Evolutionary conservation across 1,140 invertebrate species (phyloP), one percentile per base, ranked within the genome.

Genomic region (Drosophila parvula): DNA sequence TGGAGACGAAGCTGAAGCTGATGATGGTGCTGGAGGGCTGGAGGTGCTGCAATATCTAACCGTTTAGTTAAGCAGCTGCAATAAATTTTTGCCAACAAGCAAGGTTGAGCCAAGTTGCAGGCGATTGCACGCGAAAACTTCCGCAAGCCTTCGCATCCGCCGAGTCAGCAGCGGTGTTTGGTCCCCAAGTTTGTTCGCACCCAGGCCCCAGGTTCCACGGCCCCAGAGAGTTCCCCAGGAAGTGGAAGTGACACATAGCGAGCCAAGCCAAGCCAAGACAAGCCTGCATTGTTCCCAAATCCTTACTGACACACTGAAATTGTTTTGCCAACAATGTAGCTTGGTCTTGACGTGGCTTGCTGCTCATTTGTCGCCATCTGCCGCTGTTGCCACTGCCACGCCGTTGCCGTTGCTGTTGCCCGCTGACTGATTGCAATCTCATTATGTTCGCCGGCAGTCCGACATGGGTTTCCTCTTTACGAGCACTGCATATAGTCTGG

Each of bases 231-330:
- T 45, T 48, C 43, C 50, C 47, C 47, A 76, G 81, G 83, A 81
- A 86, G 76, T 83, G 71, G 67, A 71, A 75, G 82, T 81, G 82
- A 79, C 75, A 86, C 69, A 77, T 67, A 44, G 61, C 60, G 57
- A 65, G 67, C 56, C 43, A 50, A 22, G 22, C 22, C 22, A 22
- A 22, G 22, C 22, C 22, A 22, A 65, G 55, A 36, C 50, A 59
- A 71, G 48, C 18, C 67, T 28, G 53, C 78, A 80, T 81, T 80
- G 71, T 80, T 84, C 78, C 68, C 59, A 62, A 67, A 79, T 84
- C 81, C 82, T 85, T 79, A 65, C 83, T 86, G 79, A 82, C 83
- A 86, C 60, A 88, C 79, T 86, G 60, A 82, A 81, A 74, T 78
- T 74, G 68, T 78, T 77, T 61, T 36, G 69, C 69, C 67, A 71